These are phyloP conservation scores for Calyptomena viridis DNA, from an alignment of 2,113 vertebrate genomes.

Conservation along the genomic window DNA sequence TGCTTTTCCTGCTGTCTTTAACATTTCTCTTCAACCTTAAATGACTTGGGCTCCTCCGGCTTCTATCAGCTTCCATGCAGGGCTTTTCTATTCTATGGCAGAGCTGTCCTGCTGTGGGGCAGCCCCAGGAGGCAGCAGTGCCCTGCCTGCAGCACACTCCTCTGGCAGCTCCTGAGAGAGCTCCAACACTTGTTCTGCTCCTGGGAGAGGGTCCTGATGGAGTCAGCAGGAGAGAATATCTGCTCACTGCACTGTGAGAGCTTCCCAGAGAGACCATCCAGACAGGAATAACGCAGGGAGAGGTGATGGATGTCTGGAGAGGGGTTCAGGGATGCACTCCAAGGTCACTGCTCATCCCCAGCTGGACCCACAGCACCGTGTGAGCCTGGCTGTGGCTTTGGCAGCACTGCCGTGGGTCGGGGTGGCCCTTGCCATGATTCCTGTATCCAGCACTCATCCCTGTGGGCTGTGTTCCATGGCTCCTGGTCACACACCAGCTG, in stretches of 20 bases:
- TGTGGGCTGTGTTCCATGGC: fast-evolving
- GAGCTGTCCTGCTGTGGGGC: not conserved
- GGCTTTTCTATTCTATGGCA: not conserved
- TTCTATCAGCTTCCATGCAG: not conserved
- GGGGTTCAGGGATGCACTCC: not conserved
- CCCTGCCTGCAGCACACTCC: not conserved
- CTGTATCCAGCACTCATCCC: not conserved
- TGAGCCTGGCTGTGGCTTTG: not conserved
- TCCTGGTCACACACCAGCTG: fast-evolving
- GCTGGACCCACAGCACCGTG: not conserved
- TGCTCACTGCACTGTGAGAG: not conserved
- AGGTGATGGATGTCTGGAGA: not conserved
- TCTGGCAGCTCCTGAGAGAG: not conserved
- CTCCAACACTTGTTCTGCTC: not conserved
- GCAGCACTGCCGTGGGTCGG: not conserved
- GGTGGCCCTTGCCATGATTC: not conserved
- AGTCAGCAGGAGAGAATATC: not conserved
- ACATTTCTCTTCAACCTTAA: slow-evolving; percentile 40
- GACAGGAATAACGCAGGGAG: not conserved
- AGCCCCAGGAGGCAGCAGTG: fast-evolving
- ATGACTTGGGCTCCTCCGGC: not conserved
- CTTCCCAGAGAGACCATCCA: not conserved
- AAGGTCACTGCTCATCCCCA: not conserved
- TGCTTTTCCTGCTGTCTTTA: slow-evolving; percentile 56
- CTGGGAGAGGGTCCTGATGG: not conserved